phyloP scores from a whole-genome alignment of 2,113 vertebrate genomes.

The Benitochromis conjunctus region DNA sequence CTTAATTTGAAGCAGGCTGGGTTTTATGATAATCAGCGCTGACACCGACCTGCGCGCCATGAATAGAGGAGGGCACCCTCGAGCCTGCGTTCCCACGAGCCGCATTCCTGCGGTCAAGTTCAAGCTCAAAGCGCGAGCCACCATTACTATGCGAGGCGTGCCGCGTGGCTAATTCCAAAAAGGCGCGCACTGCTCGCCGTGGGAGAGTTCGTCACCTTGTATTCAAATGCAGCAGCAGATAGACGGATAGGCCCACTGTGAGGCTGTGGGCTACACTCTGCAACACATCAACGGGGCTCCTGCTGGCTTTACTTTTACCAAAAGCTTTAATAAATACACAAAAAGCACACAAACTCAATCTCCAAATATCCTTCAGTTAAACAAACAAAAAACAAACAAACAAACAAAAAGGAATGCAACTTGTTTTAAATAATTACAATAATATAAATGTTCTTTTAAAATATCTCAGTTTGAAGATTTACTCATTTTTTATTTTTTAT shows the following conservation, averaged over 20 bases:
- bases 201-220: slow-evolving; percentile 57
- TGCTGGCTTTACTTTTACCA: neutral
- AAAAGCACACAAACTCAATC: neutral
- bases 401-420: neutral
- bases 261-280: slow-evolving; percentile 1
- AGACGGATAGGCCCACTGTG: slow-evolving; percentile 4
- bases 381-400: neutral
- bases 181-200: slow-evolving; percentile 49
- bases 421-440: neutral
- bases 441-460: neutral
- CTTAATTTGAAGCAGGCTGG: slow-evolving; percentile 71
- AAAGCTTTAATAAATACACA: neutral
- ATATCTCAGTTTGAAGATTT: neutral
- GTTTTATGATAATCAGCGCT: slow-evolving; percentile 74
- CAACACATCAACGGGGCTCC: neutral
- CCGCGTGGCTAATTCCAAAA: slow-evolving; percentile 62
- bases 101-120: slow-evolving; percentile 77
- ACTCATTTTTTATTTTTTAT: neutral
- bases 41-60: slow-evolving; percentile 69
- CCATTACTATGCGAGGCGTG: slow-evolving; percentile 65
- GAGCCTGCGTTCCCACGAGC: slow-evolving; percentile 72
- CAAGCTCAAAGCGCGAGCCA: slow-evolving; percentile 71
- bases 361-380: neutral
- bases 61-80: slow-evolving; percentile 61
- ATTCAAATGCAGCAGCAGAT: slow-evolving; percentile 17